Evolutionary conservation across 2,797 vertebrate genomes (phyloP).

Genomic region (Perodicticus potto): DNA sequence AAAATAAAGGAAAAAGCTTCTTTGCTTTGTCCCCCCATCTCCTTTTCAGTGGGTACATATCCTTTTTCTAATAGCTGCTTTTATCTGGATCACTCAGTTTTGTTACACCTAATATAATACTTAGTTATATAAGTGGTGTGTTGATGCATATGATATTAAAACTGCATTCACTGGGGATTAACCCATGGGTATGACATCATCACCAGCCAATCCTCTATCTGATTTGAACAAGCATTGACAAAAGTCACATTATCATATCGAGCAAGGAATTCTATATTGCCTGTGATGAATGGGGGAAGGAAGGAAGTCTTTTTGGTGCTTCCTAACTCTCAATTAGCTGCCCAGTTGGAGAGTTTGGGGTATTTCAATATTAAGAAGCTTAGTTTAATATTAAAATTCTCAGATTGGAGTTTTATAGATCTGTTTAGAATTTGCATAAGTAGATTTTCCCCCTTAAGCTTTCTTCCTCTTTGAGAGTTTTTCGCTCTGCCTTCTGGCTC

Average conservation of each 20-base stretch:
- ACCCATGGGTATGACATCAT: conserved; percentile 85
- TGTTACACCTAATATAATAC: conserved; percentile 31
- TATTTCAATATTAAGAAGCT: conserved; percentile 69
- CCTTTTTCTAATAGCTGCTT: conserved; percentile 80
- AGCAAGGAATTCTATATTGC: conserved; percentile 62
- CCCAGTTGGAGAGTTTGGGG: conserved; percentile 63
- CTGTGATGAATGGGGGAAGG: neutral
- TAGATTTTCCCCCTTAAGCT: neutral
- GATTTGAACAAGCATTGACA: conserved; percentile 76
- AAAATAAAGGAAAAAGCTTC: neutral
- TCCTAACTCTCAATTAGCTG: conserved; percentile 64
- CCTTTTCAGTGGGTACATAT: conserved; percentile 55
- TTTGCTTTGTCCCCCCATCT: conserved; percentile 21
- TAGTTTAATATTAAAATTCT: conserved; percentile 69
- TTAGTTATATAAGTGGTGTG: conserved; percentile 73
- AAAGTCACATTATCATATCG: conserved; percentile 72
- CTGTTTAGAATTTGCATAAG: conserved; percentile 54
- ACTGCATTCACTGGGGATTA: conserved; percentile 83
- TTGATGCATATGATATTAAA: conserved; percentile 77
- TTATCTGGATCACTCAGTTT: conserved; percentile 68
- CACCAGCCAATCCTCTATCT: conserved; percentile 84
- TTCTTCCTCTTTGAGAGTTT: neutral
- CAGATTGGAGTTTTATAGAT: conserved; percentile 45
- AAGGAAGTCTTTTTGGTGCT: neutral
- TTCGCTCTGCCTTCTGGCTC: neutral